Evolutionary conservation across 1,140 invertebrate genomes (phyloP), one percentile per base, ranked within the genome.

Genomic region (Paraescarpia echinospica): DNA sequence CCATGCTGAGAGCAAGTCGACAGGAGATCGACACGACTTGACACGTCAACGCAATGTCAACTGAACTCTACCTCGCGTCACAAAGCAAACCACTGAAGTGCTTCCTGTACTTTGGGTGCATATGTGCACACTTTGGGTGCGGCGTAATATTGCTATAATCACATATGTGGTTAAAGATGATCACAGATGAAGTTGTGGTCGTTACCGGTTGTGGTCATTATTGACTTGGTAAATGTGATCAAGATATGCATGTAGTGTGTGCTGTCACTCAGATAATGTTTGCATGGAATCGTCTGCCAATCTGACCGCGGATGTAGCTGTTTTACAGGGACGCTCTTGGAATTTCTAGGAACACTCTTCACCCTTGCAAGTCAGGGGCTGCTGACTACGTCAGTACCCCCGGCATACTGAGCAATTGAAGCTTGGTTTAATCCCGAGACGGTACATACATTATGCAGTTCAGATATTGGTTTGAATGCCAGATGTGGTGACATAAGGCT

Each of bases 1-100:
- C 90, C 90, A 90, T 90, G 90, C n/a, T 90, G 90, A 90, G n/a
- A 33, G 90, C 90, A 90, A 90, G 90, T 90, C 90, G 90, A 22
- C 34, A 90, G 90, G 90, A 34, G 90, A 41, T 90, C n/a, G 59
- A 77, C 59, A 77, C 27, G 22, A 77, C 59, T 31, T 77, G 59
- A 77, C 59, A 77, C 59, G 59, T 77, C 59, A 14, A 77, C 59
- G 4, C 59, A 31, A 4, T 31, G 27, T 77, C 14, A 31, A 2
- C 59, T 77, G 59, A 77, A 77, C 59, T 77, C 59, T 77, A 77
- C 59, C 59, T 77, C 59, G 27, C 22, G 59, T 77, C 59, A 77
- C 22, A 2, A 77, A 9, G 48, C 48, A 51, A 51, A 51, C 48
- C 48, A 51, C 48, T 9, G 18, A 77, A 77, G 59, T 77, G 59